A percentile compares a stretch with the other conserved stretches of the same genome.
These are phyloP conservation scores for Halocaridina rubra DNA, from an alignment of 2,888 invertebrate species.

Conservation along the genomic window DNA sequence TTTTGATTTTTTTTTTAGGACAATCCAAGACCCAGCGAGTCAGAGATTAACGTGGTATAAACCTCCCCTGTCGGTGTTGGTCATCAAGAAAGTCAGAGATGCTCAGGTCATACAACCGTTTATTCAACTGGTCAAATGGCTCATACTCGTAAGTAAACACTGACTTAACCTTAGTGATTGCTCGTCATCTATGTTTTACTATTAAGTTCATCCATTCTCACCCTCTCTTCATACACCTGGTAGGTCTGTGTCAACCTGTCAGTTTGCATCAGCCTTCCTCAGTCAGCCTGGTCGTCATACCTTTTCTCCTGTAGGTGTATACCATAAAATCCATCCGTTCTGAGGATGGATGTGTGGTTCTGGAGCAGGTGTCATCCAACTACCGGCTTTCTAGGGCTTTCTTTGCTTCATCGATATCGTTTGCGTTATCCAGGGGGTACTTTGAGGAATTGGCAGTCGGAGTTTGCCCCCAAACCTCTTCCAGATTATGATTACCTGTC, in stretches of 20 bases:
- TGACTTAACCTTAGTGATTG: not conserved
- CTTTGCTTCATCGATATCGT: too few species aligned
- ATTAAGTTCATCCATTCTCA: not conserved
- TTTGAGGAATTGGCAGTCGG: too few species aligned
- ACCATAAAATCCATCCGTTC: too few species aligned
- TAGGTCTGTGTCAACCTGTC: not conserved
- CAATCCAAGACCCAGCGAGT: slow-evolving; percentile 96
- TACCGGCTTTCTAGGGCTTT: too few species aligned
- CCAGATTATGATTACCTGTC: too few species aligned
- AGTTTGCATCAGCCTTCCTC: too few species aligned
- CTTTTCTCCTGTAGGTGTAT: too few species aligned
- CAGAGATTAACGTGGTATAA: slow-evolving; percentile 98
- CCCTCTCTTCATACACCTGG: not conserved
- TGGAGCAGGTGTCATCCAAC: too few species aligned
- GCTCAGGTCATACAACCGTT: slow-evolving; percentile 89
- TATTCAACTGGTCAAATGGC: slow-evolving; percentile 92
- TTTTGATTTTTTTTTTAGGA: slow-evolving; percentile 74
- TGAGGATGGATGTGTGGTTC: too few species aligned
- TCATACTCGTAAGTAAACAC: slow-evolving; percentile 81
- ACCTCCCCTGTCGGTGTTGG: slow-evolving; percentile 93
- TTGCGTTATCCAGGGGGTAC: too few species aligned
- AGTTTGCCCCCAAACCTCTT: too few species aligned
- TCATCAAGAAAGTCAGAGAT: slow-evolving; percentile 96
- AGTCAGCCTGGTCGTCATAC: too few species aligned
- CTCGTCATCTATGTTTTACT: slow-evolving; percentile 1